Percentiles rank a stretch among this genome's conserved stretches.
Conservation (phyloP, 2,797 vertebrate genomes). For the Hemitrygon akajei region DNA sequence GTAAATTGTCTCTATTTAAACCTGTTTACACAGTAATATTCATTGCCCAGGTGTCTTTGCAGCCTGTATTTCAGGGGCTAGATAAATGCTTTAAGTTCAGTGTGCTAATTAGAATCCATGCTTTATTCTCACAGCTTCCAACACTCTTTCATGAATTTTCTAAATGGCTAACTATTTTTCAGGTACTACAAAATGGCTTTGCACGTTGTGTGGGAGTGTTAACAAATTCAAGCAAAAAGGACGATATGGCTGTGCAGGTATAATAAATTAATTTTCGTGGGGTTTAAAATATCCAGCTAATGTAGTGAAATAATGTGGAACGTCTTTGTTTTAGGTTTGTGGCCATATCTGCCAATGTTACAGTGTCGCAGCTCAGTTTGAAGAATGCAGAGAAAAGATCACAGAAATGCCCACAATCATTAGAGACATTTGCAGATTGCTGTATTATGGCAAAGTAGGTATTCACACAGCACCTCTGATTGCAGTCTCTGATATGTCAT, state of each 20-base stretch:
- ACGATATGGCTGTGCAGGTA: slow-evolving; percentile 96
- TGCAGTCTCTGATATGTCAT: neutral
- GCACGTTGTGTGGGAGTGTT: slow-evolving; percentile 89
- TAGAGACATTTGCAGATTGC: slow-evolving; percentile 85
- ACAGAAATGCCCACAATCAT: slow-evolving; percentile 91
- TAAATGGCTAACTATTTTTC: slow-evolving; percentile 40
- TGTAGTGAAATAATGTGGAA: neutral
- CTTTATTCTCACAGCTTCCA: neutral
- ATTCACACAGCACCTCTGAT: neutral
- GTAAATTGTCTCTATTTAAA: neutral
- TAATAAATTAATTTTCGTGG: slow-evolving; percentile 38
- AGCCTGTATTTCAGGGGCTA: neutral
- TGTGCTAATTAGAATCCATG: neutral
- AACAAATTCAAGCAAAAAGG: slow-evolving; percentile 80
- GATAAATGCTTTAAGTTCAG: neutral
- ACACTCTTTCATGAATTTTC: neutral
- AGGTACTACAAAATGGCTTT: slow-evolving; percentile 87
- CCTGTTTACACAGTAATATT: neutral
- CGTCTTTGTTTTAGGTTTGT: slow-evolving; percentile 71
- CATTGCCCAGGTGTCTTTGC: neutral
- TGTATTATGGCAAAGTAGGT: slow-evolving; percentile 86
- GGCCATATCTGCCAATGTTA: slow-evolving; percentile 91
- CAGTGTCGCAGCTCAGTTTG: slow-evolving; percentile 95
- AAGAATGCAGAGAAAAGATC: slow-evolving; percentile 96
- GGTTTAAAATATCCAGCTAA: neutral